These are phyloP conservation scores for Anticlea derivata DNA, from an alignment of 2,888 invertebrate species.

Conservation along the genomic window DNA sequence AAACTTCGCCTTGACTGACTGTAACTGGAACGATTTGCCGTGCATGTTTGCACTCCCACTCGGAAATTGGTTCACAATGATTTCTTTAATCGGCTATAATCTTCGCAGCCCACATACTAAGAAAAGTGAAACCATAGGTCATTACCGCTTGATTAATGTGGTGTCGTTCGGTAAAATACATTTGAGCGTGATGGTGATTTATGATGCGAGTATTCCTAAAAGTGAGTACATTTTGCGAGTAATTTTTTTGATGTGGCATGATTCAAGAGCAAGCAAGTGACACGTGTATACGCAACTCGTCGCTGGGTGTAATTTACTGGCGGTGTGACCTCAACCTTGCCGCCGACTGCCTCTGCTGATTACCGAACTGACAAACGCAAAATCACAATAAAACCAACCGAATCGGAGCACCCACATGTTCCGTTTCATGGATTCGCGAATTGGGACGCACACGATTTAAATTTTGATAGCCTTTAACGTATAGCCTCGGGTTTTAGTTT, in stretches of 20 bases:
- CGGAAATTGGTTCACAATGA: constrained; percentile 50
- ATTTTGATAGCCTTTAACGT: constrained; percentile 75
- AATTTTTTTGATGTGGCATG: constrained; percentile 25
- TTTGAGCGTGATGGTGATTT: constrained; percentile 48
- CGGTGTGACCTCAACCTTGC: constrained; percentile 72
- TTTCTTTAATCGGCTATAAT: constrained; percentile 50
- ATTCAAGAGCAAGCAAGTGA: constrained; percentile 47
- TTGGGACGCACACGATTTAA: constrained; percentile 72
- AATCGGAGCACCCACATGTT: constrained; percentile 65
- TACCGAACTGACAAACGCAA: constrained; percentile 61
- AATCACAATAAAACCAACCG: constrained; percentile 57
- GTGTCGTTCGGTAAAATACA: constrained; percentile 49
- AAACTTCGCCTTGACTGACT: constrained; percentile 53
- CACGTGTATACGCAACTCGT: constrained; percentile 59
- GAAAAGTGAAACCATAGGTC: constrained; percentile 60
- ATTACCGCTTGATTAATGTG: constrained; percentile 56
- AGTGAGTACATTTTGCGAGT: constrained; percentile 13
- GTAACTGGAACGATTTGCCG: constrained; percentile 43
- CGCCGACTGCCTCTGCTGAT: constrained; percentile 63
- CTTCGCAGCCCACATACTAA: constrained; percentile 50
- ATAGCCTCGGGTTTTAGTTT: constrained; percentile 70
- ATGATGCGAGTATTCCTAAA: constrained; percentile 33
- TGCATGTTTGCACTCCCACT: constrained; percentile 47
- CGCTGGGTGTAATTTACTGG: constrained; percentile 62
- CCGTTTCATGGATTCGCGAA: constrained; percentile 68